Percentiles rank a stretch among this genome's conserved stretches.
phyloP scores from a whole-genome alignment of 2,797 vertebrate species.

The Distichodus sexfasciatus region DNA sequence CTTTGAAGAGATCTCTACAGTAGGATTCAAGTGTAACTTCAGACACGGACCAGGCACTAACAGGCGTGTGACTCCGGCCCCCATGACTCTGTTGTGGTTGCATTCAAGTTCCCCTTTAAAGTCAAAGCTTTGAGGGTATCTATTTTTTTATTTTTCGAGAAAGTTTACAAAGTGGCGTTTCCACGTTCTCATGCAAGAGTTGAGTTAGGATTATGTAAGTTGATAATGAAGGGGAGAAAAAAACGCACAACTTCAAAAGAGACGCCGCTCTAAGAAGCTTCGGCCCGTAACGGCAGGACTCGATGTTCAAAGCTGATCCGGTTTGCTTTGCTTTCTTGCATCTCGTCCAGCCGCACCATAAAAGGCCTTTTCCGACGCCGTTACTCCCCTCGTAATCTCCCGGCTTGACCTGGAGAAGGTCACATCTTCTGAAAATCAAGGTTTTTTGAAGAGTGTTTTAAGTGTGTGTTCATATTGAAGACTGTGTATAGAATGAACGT shows the following conservation, averaged over 20 bases:
- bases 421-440: no score
- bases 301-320: not conserved
- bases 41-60: not conserved
- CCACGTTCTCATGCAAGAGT: slow-evolving; percentile 11
- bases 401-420: slow-evolving; percentile 2
- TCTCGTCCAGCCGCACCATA: not conserved
- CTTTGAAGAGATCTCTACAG: not conserved
- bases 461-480: no score
- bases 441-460: no score
- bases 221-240: slow-evolving; percentile 5
- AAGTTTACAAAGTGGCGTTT: slow-evolving; percentile 25
- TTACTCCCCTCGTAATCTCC: not conserved
- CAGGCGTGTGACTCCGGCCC: not conserved
- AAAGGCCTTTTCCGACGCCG: not conserved
- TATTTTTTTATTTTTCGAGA: no score
- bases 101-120: slow-evolving; percentile 17
- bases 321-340: not conserved
- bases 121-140: slow-evolving; percentile 24
- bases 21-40: not conserved
- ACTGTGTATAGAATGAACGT: no score
- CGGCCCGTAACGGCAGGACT: not conserved
- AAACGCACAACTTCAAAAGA: slow-evolving; percentile 20
- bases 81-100: no score
- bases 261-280: not conserved
- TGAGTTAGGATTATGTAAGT: slow-evolving; percentile 20